A percentile compares a stretch with the other conserved stretches of the same genome.
Evolutionary conservation across 2,888 invertebrate genomes (phyloP).

Genomic region (Aphidoletes aphidimyza): DNA sequence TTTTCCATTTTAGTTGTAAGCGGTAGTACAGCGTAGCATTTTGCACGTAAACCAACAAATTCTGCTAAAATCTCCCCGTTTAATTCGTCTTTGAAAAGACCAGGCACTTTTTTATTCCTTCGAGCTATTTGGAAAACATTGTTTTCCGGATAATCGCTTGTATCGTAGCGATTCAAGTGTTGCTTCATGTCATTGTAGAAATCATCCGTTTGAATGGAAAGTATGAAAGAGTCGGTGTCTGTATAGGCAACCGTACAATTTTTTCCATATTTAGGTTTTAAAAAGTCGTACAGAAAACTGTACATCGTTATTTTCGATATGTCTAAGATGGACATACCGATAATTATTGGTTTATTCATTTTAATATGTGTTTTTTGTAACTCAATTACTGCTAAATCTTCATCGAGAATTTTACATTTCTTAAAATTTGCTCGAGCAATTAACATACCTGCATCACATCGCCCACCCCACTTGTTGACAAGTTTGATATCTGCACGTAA

Average conservation of each 20-base stretch:
- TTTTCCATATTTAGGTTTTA: constrained; percentile 58
- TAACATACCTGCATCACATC: constrained; percentile 60
- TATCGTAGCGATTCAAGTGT: constrained; percentile 55
- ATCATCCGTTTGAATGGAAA: constrained; percentile 55
- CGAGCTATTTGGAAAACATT: background rate
- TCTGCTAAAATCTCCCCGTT: constrained; percentile 8
- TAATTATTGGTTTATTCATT: constrained; percentile 64
- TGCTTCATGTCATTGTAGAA: constrained; percentile 56
- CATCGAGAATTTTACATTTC: constrained; percentile 60
- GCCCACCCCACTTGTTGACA: constrained; percentile 63
- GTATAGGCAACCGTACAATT: too few relatives aligned
- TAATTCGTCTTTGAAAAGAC: constrained; percentile 54
- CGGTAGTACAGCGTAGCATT: constrained; percentile 29
- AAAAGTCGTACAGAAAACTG: constrained; percentile 62
- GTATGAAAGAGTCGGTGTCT: constrained; percentile 57
- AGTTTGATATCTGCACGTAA: constrained; percentile 63
- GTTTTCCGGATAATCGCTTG: background rate
- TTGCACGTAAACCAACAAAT: constrained; percentile 41
- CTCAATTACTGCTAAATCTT: constrained; percentile 63
- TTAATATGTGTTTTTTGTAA: constrained; percentile 59
- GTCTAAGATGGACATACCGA: constrained; percentile 64
- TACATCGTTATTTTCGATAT: constrained; percentile 64
- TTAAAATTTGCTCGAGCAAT: constrained; percentile 62
- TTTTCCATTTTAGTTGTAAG: too few relatives aligned
- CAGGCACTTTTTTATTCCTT: constrained; percentile 3